Percentiles rank a stretch among this genome's conserved stretches.
These are phyloP conservation scores for Sebastes jordani DNA, from an alignment of 2,797 vertebrate species.

Conservation along the genomic window DNA sequence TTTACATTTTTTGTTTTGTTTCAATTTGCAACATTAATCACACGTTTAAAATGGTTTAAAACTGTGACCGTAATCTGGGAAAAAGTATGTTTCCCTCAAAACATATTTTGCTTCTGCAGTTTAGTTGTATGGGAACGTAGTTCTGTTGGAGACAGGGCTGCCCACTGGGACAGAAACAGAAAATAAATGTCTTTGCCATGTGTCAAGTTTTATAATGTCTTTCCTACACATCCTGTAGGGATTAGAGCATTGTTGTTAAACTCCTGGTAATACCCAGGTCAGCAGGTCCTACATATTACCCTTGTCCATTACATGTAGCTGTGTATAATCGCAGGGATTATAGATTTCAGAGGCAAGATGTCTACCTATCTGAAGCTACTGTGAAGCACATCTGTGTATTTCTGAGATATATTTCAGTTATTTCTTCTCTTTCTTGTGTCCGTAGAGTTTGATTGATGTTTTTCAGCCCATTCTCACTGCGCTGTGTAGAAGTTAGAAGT, in stretches of 20 bases:
- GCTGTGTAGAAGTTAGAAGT: background rate
- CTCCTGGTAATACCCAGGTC: background rate
- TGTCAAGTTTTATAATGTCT: background rate
- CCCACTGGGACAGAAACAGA: conserved; percentile 20
- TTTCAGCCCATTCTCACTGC: background rate
- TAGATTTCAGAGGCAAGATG: background rate
- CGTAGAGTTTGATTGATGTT: background rate
- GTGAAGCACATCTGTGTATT: background rate
- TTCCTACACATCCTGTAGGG: background rate
- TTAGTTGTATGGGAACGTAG: too few species aligned
- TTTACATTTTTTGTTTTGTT: too few species aligned
- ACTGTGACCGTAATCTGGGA: too few species aligned
- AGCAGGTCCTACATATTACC: background rate
- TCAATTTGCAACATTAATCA: too few species aligned
- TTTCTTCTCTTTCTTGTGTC: background rate
- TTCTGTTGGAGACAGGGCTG: too few species aligned
- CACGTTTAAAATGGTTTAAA: too few species aligned
- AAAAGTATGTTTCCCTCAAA: too few species aligned
- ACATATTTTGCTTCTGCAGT: too few species aligned
- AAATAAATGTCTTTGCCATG: conserved; percentile 44
- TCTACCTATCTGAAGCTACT: background rate
- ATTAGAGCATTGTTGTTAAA: background rate
- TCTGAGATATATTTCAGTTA: background rate
- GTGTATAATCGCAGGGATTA: background rate
- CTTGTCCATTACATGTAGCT: background rate